Base-by-base conservation (phyloP, 2,113 vertebrate genomes). In the Gracilinanus agilis region DNA sequence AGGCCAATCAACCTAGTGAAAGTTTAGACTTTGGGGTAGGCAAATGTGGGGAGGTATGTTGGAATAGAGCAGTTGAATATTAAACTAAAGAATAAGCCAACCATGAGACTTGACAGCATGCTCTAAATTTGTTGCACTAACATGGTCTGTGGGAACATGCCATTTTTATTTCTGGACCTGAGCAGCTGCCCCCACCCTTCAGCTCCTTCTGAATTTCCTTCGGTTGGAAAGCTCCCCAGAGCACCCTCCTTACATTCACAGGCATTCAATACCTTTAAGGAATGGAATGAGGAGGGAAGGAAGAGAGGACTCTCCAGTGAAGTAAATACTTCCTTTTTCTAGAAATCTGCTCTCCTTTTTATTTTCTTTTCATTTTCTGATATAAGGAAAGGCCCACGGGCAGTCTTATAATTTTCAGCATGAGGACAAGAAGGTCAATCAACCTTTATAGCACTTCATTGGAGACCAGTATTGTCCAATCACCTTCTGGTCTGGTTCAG, bases 381-480 rank as follows among this genome's bases (percentile, higher is more conserved):
- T 61, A 49, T 0, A 40, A 89, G 44, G 29, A 95, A 90, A 95
- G 88, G 54, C 16, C 93, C 88, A 2, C 5, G n/a, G 61, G 12
- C 11, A 90, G 21, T 88, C 19, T 54, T 1, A 21, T 56, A 91
- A 40, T 53, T 94, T 96, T 53, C 93, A 40, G 92, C 94, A 55
- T 53, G 11, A 83, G n/a, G n/a, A 83, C 40, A 49, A 75, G 93
- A 90, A 53, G n/a, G 67, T 89, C 53, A 13, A 19, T 9, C 55
- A 24, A 53, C 27, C 0, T 24, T 9, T 12, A 61, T 21, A 3
- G 40, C 5, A 3, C 21, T 54, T 40, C 6, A 88, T 24, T 2
- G 53, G 29, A 89, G 40, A 34, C 5, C 1, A 3, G 29, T 16
- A 67, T 9, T 49, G 44, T 27, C n/a, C 53, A 25, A 67, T 10